Evolutionary conservation across 2,113 vertebrate genomes (phyloP).

Genomic region (Proterorhinus semilunaris): DNA sequence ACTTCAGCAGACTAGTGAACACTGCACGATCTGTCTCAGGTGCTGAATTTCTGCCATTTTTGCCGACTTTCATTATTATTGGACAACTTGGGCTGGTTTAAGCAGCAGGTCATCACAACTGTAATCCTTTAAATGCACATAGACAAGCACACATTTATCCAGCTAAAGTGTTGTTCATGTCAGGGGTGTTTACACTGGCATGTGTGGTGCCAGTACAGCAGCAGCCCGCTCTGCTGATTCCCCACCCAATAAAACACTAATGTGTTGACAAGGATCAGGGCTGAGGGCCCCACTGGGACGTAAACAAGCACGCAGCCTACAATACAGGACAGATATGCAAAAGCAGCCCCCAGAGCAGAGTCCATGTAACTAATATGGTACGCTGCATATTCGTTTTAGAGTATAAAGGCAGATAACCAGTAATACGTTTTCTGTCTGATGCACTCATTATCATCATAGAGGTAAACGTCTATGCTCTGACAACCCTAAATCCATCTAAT

Average conservation of each 20-base stretch:
- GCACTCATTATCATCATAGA: too few relatives aligned
- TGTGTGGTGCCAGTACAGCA: conserved; percentile 54
- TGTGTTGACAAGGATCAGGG: conserved; percentile 61
- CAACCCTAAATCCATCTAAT: too few relatives aligned
- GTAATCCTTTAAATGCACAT: background rate
- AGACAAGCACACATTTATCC: conserved; percentile 30
- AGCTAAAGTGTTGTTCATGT: conserved; percentile 47
- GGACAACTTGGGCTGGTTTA: background rate
- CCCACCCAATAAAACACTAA: conserved; percentile 60
- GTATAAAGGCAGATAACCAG: too few relatives aligned
- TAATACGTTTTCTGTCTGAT: too few relatives aligned
- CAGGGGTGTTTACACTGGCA: conserved; percentile 65
- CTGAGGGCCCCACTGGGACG: conserved; percentile 45
- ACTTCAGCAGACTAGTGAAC: background rate
- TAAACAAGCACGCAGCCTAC: conserved; percentile 24
- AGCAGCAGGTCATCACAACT: conserved; percentile 4
- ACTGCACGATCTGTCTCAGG: background rate
- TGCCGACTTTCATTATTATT: background rate
- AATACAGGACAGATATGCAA: background rate
- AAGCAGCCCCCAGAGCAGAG: background rate
- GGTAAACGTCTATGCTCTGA: too few relatives aligned
- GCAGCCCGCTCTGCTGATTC: conserved; percentile 52
- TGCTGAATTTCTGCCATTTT: background rate
- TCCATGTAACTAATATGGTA: background rate
- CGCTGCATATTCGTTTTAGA: too few relatives aligned